phyloP scores from a whole-genome alignment of 2,797 vertebrate species.

The Acanthurus lineatus region DNA sequence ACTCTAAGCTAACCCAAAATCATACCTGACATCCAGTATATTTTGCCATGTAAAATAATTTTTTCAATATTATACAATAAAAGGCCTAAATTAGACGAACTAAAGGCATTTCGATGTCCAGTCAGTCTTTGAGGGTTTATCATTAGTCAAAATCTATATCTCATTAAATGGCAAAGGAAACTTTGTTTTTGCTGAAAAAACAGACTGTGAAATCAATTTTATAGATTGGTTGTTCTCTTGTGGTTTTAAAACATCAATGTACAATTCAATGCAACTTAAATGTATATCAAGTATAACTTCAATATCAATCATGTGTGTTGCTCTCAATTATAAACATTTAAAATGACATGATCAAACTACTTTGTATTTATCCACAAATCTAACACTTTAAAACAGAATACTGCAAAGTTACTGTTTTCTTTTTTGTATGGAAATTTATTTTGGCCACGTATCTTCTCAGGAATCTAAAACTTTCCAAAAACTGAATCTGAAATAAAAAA shows the following conservation, averaged over 20 bases:
- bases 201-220: too few species aligned
- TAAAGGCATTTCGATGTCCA: conserved; percentile 8
- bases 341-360: not conserved
- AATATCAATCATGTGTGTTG: not conserved
- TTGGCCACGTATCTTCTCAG: not conserved
- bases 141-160: not conserved
- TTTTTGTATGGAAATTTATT: not conserved
- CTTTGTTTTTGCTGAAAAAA: too few species aligned
- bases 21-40: not conserved
- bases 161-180: not conserved
- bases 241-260: not conserved
- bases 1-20: not conserved
- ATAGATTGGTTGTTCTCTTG: not conserved
- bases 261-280: not conserved
- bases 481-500: not conserved
- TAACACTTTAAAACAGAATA: not conserved
- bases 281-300: not conserved
- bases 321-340: not conserved
- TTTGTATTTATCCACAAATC: not conserved
- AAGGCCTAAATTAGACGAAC: not conserved
- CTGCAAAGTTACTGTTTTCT: not conserved
- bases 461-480: not conserved
- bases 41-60: not conserved
- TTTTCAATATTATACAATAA: not conserved
- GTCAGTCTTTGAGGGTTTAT: not conserved